A percentile compares a stretch with the other conserved stretches of the same genome.
phyloP scores from a whole-genome alignment of 92 coral and sea anemone genomes.

The Plumapathes pennacea region DNA sequence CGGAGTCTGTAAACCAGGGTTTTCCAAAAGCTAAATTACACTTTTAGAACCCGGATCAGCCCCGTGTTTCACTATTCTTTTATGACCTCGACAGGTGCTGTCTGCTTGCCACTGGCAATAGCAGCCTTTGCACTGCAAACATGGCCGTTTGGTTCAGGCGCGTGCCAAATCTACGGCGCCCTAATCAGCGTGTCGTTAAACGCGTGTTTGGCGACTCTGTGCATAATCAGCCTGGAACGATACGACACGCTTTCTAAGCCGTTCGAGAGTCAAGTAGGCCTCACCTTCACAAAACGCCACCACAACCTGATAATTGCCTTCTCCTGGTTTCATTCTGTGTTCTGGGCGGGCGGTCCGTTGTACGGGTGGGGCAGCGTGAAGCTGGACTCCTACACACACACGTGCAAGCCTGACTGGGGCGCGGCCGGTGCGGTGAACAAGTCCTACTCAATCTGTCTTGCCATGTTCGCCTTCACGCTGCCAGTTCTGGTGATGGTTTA shows the following conservation, averaged over 20 bases:
- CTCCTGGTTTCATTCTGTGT: slow-evolving; percentile 24
- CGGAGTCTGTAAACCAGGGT: no score
- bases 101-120: slow-evolving; percentile 18
- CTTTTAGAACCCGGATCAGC: no score
- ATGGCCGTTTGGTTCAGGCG: slow-evolving; percentile 17
- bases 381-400: slow-evolving; percentile 24
- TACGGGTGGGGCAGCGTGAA: slow-evolving; percentile 16
- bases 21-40: no score
- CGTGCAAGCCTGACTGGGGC: slow-evolving; percentile 45
- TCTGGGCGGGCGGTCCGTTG: slow-evolving; percentile 38
- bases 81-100: slow-evolving; percentile 1
- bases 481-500: slow-evolving; percentile 18
- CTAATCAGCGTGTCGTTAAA: slow-evolving; percentile 23
- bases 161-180: slow-evolving; percentile 22
- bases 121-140: slow-evolving; percentile 9
- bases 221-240: slow-evolving; percentile 26
- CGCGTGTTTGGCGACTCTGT: slow-evolving; percentile 17
- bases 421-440: slow-evolving; percentile 18
- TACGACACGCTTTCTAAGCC: slow-evolving; percentile 26
- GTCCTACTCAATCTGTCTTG: slow-evolving; percentile 18
- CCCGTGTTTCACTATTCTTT: not conserved
- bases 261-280: slow-evolving; percentile 4
- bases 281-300: slow-evolving; percentile 22
- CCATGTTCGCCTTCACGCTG: slow-evolving; percentile 16
- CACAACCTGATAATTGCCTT: slow-evolving; percentile 16